Base-by-base conservation (phyloP, 92 coral and sea anemone genomes). In the Epizoanthus ramosus region DNA sequence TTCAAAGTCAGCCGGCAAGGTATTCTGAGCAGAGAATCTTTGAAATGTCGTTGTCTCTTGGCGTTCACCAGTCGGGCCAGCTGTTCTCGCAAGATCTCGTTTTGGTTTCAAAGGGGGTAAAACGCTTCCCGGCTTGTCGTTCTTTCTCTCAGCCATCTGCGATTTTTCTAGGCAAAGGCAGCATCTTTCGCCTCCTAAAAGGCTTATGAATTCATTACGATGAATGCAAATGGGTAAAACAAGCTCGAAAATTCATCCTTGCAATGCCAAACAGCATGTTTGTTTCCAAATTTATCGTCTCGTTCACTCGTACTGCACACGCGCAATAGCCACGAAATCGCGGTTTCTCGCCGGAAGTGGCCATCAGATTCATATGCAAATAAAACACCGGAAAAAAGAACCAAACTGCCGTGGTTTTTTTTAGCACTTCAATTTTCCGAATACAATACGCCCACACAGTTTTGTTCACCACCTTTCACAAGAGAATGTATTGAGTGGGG, bases 1-100 rank as follows among this genome's bases (percentile, higher is more conserved):
- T 14, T 85, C 84, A 33, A 88, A 56, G 22, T 93, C 86, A 61
- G 72, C 80, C n/a, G 92, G 92, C 74, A 85, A 74, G 54, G 68
- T 81, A 71, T 69, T 87, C 58, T 72, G 77, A 70, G 86, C 68
- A 85, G 84, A 60, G 56, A 73, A 84, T 80, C 89, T 80, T 57
- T 88, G 91, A 64, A 85, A 57, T 65, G 72, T 75, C 66, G 81
- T 41, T 61, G 61, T 13, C 63, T 77, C 82, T 37, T 63, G 50
- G 15, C 14, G 54, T 43, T 77, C 82, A 47, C 63, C 25, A 60
- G 5, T 60, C 22, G 15, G 25, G 65, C 82, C 82, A 77, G 82
- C 82, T 77, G 82, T 77, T 77, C 35, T 77, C 28, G 71, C 68
- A 15, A 60, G 23, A 15, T 77, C 82, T 61, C 65, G 65, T 50